Percentiles rank a stretch among this genome's conserved stretches.
phyloP scores from a whole-genome alignment of 1,140 invertebrate genomes.

The Frieseomelitta varia region DNA sequence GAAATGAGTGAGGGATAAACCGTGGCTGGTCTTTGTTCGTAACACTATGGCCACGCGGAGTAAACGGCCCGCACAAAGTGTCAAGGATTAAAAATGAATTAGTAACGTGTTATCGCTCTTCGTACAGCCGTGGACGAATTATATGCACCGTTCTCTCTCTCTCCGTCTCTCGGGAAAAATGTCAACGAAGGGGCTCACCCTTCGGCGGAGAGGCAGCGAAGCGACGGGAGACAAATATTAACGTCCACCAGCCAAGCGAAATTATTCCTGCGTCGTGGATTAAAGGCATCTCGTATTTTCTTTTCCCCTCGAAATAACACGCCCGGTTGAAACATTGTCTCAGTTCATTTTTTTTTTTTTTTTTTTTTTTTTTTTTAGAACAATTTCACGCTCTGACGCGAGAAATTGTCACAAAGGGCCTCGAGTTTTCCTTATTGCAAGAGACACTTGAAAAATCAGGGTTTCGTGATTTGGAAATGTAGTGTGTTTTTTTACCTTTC shows the following conservation, averaged over 20 bases:
- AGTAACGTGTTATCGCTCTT: constrained; percentile 50
- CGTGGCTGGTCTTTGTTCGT: constrained; percentile 16
- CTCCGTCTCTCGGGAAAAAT: constrained; percentile 29
- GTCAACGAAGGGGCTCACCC: constrained; percentile 5
- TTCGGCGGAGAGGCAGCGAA: not conserved
- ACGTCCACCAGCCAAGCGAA: not conserved
- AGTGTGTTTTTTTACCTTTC: not conserved
- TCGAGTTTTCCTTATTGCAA: not conserved
- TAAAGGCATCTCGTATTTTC: constrained; percentile 1
- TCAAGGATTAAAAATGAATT: constrained; percentile 63
- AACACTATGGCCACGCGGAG: not conserved
- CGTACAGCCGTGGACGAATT: constrained; percentile 32
- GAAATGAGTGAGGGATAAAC: constrained; percentile 29
- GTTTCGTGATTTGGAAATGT: too few species aligned
- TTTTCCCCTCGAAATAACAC: not conserved
- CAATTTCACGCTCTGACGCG: not conserved
- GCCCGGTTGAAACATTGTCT: not conserved
- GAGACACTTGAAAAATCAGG: not conserved
- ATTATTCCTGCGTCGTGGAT: constrained; percentile 16
- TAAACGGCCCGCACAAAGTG: constrained; percentile 41
- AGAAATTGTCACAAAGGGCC: not conserved
- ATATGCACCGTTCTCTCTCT: not conserved
- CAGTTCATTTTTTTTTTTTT: not conserved
- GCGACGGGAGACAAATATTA: constrained; percentile 23
- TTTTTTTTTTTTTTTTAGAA: not conserved